Evolutionary conservation across 2,113 vertebrate genomes (phyloP), one percentile per base, ranked within the genome.

Genomic region (Pollachius pollachius): DNA sequence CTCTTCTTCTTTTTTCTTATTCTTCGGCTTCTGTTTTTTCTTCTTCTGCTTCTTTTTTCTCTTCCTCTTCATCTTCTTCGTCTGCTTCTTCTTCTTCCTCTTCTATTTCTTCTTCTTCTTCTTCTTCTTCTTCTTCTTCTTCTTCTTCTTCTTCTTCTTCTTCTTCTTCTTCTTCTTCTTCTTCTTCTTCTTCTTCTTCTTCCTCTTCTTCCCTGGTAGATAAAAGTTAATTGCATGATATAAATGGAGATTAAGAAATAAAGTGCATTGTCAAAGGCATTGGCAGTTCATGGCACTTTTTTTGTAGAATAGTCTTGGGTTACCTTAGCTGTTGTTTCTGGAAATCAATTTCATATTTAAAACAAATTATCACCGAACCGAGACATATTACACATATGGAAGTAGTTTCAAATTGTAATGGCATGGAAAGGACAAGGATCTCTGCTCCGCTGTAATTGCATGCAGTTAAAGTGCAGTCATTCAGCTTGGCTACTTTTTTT

Each of bases 341-440:
- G 65, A 88, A 82, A 78, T 70, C 75, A 69, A 81, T 87, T 90
- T 87, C 67, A 89, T 85, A 87, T 90, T 87, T 77, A 79, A 88
- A 89, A 87, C 75, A 89, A 85, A 89, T 85, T 77, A 83, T 82
- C 78, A 78, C 72, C 69, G 73, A 87, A 75, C 73, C 62, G 54
- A 76, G 75, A 87, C 73, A 60, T 74, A 77, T 84, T 79, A 77
- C 77, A 86, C 86, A 89, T 73, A 86, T 86, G 83, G 87, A 81
- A 86, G 72, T 59, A 76, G 75, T 90, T 89, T 81, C 30, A 71
- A 48, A 61, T 72, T 74, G 71, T 52, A 4, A 58, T 19, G 56
- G 70, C 58, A 70, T 52, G 67, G 67, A 79, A 78, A 79, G 75
- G 70, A 77, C 48, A 83, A 71, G 69, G 78, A 70, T 76, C 80